Evolutionary conservation across 2,888 invertebrate species (phyloP), one percentile per base, ranked within the genome.

Genomic region (Caenorhabditis imperialis): DNA sequence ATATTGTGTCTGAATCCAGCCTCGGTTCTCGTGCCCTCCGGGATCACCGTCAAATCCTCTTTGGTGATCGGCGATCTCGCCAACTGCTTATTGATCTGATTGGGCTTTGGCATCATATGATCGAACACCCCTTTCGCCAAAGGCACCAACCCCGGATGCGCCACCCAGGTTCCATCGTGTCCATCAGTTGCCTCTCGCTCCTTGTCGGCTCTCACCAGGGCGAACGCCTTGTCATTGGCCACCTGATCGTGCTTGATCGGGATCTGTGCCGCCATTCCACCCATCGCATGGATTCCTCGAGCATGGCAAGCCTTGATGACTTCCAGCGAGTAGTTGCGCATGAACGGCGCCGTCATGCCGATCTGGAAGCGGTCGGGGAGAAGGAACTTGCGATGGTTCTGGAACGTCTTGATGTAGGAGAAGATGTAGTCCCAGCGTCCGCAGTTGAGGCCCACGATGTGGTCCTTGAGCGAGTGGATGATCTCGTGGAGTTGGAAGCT

Each of bases 101-200:
- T 87, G 22, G 81, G 57, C 12, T 53, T 45, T 35, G 77, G 69
- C 81, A 83, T 83, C 57, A 54, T 48, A 16, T 57, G 35, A 40
- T 81, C 72, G 69, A 82, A 82, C 16, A 88, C 85, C 53, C 87
- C 75, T 53, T 78, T 82, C 47, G 88, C 88, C 35, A 88, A 69
- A 27, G 91, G 90, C 14, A 92, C 91, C 3, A 92, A 89, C 38
- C 91, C 89, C 0, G 91, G 87, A 85, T 93, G 92, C 77, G 92
- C 92, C 5, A 92, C 91, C 91, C 93, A 91, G 82, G 93, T 92
- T 1, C 93, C 93, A 84, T 92, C 92, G 0, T 92, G 91, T 0
- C 92, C 89, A 50, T 88, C 88, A 27, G 83, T 80, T 7, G 86
- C 88, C 78, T 89, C 89, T 6, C 86, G 81, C 48, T 86, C 85